These are phyloP conservation scores for Sipunculus nudus DNA, from an alignment of 2,888 invertebrate species.

Conservation along the genomic window DNA sequence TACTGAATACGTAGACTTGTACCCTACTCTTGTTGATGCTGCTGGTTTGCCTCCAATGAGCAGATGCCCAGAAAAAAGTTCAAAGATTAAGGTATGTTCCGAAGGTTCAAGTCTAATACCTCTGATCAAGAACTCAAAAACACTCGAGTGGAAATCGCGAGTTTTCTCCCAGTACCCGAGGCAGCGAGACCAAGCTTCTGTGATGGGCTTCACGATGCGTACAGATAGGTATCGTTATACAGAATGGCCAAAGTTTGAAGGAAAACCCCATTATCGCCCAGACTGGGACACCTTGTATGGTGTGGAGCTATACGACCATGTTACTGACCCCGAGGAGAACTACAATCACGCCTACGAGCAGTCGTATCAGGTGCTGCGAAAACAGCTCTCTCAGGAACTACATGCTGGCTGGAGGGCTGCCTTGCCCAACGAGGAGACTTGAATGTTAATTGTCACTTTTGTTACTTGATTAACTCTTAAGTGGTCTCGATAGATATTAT, in stretches of 20 bases:
- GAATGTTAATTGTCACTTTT: no score
- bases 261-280: slow-evolving; percentile 24
- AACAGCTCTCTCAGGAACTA: no score
- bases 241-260: slow-evolving; percentile 37
- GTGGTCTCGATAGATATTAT: no score
- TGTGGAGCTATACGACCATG: no score
- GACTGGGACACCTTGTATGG: slow-evolving; percentile 29
- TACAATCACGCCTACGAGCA: no score
- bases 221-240: slow-evolving; percentile 42
- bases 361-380: no score
- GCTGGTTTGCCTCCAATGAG: slow-evolving; percentile 32
- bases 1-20: slow-evolving; percentile 48
- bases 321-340: no score
- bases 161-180: slow-evolving; percentile 41
- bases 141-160: slow-evolving; percentile 22
- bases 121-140: slow-evolving; percentile 5
- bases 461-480: no score
- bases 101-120: slow-evolving; percentile 31
- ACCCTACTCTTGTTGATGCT: slow-evolving; percentile 48
- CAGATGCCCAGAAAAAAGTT: slow-evolving; percentile 24
- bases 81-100: slow-evolving; percentile 14
- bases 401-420: no score
- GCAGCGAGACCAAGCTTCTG: slow-evolving; percentile 32
- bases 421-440: no score
- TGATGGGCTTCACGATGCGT: slow-evolving; percentile 46